These are phyloP conservation scores for Hyla sarda DNA, from an alignment of 2,113 vertebrate genomes.

Conservation along the genomic window DNA sequence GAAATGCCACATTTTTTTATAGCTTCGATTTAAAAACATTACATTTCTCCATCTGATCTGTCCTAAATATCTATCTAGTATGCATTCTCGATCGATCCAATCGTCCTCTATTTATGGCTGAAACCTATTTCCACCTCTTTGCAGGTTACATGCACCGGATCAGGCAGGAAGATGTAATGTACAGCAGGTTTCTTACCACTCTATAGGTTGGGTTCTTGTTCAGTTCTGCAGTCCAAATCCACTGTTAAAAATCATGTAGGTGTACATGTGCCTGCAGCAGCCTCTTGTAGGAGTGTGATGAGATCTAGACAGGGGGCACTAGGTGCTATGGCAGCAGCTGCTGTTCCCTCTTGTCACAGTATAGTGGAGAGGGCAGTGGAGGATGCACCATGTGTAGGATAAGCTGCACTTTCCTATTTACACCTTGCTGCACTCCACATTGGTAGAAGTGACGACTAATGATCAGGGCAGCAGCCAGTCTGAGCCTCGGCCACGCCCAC, in stretches of 20 bases:
- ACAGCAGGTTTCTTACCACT: slow-evolving; percentile 49
- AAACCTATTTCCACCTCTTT: no score
- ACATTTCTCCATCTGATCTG: no score
- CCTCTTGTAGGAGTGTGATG: neutral
- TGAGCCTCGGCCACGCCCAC: neutral
- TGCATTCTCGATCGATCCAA: no score
- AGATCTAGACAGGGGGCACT: neutral
- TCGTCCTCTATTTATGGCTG: no score
- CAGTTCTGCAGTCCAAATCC: slow-evolving; percentile 50
- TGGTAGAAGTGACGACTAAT: slow-evolving; percentile 43
- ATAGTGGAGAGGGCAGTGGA: slow-evolving; percentile 13
- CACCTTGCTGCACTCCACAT: slow-evolving; percentile 49
- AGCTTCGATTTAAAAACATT: no score
- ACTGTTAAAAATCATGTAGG: slow-evolving; percentile 31
- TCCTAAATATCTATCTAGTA: neutral
- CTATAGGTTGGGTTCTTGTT: slow-evolving; percentile 24
- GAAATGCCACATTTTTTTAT: no score
- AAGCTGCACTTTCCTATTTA: slow-evolving; percentile 56
- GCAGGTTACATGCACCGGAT: neutral
- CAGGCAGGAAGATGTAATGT: neutral
- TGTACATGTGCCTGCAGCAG: neutral
- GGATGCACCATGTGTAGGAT: slow-evolving; percentile 54
- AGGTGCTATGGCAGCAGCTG: neutral
- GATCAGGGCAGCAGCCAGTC: slow-evolving; percentile 38
- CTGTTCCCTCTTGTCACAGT: neutral